Evolutionary conservation across 1,140 invertebrate species (phyloP).

Genomic region (Pristionchus pacificus): DNA sequence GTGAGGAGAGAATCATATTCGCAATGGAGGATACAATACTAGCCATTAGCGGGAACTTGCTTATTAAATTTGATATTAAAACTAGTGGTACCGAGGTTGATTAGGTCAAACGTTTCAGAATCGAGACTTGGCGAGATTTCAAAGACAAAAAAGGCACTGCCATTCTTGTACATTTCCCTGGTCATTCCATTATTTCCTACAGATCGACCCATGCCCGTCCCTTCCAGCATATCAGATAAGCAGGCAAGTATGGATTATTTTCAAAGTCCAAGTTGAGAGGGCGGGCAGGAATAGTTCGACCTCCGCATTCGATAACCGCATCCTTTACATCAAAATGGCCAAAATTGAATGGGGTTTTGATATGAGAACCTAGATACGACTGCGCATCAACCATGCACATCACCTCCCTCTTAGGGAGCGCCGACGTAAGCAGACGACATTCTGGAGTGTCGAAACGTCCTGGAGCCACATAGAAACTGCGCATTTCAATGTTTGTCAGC

Average conservation of each 20-base stretch:
- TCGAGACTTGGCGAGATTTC: conserved; percentile 3
- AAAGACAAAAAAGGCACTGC: conserved; percentile 2
- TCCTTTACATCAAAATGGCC: not conserved
- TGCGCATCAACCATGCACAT: not conserved
- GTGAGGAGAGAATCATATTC: not conserved
- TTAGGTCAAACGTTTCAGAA: conserved; percentile 8
- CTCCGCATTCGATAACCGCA: not conserved
- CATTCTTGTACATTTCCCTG: conserved; percentile 14
- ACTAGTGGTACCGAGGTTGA: conserved; percentile 8
- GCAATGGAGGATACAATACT: conserved; percentile 5
- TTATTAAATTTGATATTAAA: not conserved
- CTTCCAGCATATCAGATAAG: conserved; percentile 11
- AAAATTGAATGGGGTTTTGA: conserved; percentile 10
- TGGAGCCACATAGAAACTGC: conserved; percentile 4
- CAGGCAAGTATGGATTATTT: not conserved
- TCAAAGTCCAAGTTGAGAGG: not conserved
- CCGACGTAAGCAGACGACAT: not conserved
- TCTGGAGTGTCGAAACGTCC: conserved; percentile 3
- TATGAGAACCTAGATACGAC: not conserved
- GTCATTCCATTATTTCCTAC: conserved; percentile 8
- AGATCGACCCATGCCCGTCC: not conserved
- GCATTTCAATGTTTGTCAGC: conserved; percentile 3
- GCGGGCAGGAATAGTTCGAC: conserved; percentile 5
- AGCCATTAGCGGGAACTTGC: not conserved
- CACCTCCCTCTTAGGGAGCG: not conserved